Percentiles rank a stretch among this genome's conserved stretches.
Evolutionary conservation across 2,888 invertebrate genomes (phyloP).

Genomic region (Chrysodeixis includens): DNA sequence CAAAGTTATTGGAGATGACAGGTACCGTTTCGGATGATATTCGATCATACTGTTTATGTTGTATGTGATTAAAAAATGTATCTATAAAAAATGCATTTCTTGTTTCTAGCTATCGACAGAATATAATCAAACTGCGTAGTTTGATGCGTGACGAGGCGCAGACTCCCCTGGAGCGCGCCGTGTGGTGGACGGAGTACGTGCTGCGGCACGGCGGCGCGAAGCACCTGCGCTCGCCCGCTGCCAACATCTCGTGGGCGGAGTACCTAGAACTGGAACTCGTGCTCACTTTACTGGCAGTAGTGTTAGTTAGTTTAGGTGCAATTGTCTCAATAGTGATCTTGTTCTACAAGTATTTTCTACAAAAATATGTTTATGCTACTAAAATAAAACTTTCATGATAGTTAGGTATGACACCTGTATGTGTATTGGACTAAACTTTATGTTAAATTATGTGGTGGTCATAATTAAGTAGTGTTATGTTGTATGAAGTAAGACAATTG

Average conservation of each 20-base stretch:
- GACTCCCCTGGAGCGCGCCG: conserved; percentile 72
- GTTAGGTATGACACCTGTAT: too few species aligned
- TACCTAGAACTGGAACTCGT: conserved; percentile 63
- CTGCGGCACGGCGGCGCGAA: conserved; percentile 75
- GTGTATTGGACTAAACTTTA: too few species aligned
- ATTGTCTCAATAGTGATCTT: too few species aligned
- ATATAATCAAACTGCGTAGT: conserved; percentile 58
- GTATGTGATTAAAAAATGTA: neutral
- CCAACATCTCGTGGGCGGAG: conserved; percentile 61
- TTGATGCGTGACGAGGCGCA: conserved; percentile 76
- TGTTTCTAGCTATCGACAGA: conserved; percentile 51
- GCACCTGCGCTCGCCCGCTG: conserved; percentile 74
- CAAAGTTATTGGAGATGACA: conserved; percentile 55
- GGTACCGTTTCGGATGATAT: conserved; percentile 41
- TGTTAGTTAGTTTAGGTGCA: neutral
- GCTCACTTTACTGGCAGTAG: conserved; percentile 18
- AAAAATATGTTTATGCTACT: neutral
- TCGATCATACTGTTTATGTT: neutral
- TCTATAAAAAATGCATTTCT: neutral
- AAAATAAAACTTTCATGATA: neutral
- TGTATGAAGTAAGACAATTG: too few species aligned
- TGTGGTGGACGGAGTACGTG: conserved; percentile 79
- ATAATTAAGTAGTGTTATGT: too few species aligned
- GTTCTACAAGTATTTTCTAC: neutral
- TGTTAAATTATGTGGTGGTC: too few species aligned